These are phyloP conservation scores for Venustoraphidia nigricollis DNA, from an alignment of 2,888 invertebrate genomes.

Conservation along the genomic window DNA sequence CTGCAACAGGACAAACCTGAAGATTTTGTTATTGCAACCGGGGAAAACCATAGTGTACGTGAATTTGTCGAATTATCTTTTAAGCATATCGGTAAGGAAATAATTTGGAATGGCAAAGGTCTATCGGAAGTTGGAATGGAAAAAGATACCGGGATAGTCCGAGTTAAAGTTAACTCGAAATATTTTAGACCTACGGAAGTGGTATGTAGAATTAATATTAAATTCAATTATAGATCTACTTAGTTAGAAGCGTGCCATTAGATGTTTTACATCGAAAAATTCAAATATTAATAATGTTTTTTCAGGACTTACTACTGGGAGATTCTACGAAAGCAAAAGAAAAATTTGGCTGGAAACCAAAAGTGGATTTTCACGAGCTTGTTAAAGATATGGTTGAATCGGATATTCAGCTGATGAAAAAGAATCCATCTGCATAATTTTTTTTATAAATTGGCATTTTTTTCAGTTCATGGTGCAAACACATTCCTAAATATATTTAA, in stretches of 20 bases:
- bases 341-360: conserved; percentile 78
- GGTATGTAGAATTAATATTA: conserved; percentile 37
- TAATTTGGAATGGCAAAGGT: conserved; percentile 81
- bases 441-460: background rate
- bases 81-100: conserved; percentile 58
- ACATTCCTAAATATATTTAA: no score
- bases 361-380: conserved; percentile 63
- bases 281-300: conserved; percentile 8
- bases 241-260: no score
- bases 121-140: conserved; percentile 64
- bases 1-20: conserved; percentile 81
- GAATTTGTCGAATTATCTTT: conserved; percentile 94
- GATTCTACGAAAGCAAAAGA: conserved; percentile 82
- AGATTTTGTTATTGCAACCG: conserved; percentile 96
- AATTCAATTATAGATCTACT: background rate
- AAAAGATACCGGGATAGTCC: conserved; percentile 50
- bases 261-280: conserved; percentile 2
- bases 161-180: conserved; percentile 82
- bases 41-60: conserved; percentile 84
- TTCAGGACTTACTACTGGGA: conserved; percentile 75
- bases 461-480: no score
- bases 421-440: conserved; percentile 69
- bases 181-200: conserved; percentile 98
- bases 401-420: conserved; percentile 81
- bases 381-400: conserved; percentile 91